Evolutionary conservation across 2,113 vertebrate species (phyloP), one percentile per base, ranked within the genome.

Genomic region (Epinephelus fuscoguttatus): DNA sequence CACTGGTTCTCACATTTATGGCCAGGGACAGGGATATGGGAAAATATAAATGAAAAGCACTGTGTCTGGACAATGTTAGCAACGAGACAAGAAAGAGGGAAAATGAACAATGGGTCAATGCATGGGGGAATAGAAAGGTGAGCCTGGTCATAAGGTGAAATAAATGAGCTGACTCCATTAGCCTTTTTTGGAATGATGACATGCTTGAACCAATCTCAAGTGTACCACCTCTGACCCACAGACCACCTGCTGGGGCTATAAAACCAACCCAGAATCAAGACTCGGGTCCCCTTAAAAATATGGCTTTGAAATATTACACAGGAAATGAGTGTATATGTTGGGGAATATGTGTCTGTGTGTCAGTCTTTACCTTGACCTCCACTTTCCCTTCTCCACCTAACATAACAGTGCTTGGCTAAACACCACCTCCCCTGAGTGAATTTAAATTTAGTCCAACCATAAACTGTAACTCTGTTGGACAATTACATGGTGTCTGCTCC

Each of bases 221-320:
- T 25, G 27, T 21, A 12, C 52, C 37, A 40, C 18, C 18, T 63
- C 68, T 64, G 75, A 87, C 66, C 75, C 53, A 6, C 6, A 42
- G 70, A 73, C 80, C 82, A 86, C 84, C 87, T 86, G 88, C 84
- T 78, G 19, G 64, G 64, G 75, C 45, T 70, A 64, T 69, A 84
- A 82, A 77, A 63, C 42, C 14, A 47, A 33, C 37, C 37, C 53
- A 45, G 25, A 76, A 37, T 25, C 9, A 14, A 8, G 25, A 62
- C 56, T 61, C 72, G 18, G 7, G 7, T 25, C 17, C 0, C 18
- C 25, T 40, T 53, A 45, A 78, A 42, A 63, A 82, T 66, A 79
- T 27, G 49, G 18, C 57, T 74, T 56, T 78, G 63, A 91, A 87
- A 89, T 86, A 84, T 74, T 78, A 77, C 80, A 69, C 57, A 83